Evolutionary conservation across 2,797 vertebrate species (phyloP), one percentile per base, ranked within the genome.

Genomic region (Otolemur crassicaudatus): DNA sequence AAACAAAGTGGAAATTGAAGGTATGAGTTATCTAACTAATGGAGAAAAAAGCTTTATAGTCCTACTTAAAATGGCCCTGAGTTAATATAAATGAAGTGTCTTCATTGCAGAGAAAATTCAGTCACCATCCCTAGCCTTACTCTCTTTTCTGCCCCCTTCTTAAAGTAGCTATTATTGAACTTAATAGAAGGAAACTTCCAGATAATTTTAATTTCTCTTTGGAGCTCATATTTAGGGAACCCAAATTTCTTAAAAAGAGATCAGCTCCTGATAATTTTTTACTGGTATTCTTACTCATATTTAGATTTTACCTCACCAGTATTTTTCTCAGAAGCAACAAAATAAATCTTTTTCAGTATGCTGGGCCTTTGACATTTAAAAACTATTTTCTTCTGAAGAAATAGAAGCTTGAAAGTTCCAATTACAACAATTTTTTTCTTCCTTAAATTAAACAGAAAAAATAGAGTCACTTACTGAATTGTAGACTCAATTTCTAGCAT

Each of bases 221-320:
- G 90, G 67, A 96, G 67, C 2, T 94, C 37, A 46, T 46, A 61
- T 65, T 31, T 83, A 58, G 61, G 76, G 3, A 46, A 40, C 43
- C 27, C 31, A 22, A 76, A 53, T 25, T 37, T 56, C 63, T 81
- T 53, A 43, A 85, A 70, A 90, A 80, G 43, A 92, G 43, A 53
- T 76, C 22, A 34, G 16, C 40, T 49, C 73, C 13, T 75, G 49
- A 27, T 70, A 29, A 37, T 63, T 94, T 92, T 87, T 96, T n/a
- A 89, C 56, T 58, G 90, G 49, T 2, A 4, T 89, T 72, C 23
- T 87, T 75, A 84, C 53, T 58, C 91, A 12, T 40, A 83, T 87
- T 76, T 96, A 87, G 49, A 90, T 72, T 91, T 95, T 90, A 92
- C 77, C 56, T 96, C 49, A 49, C 93, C 77, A 49, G 69, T 70